A percentile compares a stretch with the other conserved stretches of the same genome.
Evolutionary conservation across 2,113 vertebrate genomes (phyloP).

Genomic region (Montifringilla adamsi): DNA sequence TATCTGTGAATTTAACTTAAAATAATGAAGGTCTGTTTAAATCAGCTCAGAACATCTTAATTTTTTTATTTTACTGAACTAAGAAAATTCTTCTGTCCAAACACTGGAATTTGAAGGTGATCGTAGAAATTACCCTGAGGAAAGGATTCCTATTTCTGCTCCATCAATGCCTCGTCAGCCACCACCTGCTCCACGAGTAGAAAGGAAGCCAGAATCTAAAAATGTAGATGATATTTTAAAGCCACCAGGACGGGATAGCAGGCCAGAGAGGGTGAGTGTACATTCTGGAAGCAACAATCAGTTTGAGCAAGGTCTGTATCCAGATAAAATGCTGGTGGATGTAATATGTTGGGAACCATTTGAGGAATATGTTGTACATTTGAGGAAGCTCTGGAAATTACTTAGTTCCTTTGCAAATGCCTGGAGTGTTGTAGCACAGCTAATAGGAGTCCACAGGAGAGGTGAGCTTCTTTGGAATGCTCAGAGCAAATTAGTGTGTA

Average conservation of each 20-base stretch:
- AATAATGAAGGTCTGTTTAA: conserved; percentile 14
- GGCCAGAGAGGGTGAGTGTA: conserved; percentile 88
- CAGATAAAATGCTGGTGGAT: background rate
- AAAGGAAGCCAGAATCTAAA: conserved; percentile 96
- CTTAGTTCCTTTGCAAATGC: background rate
- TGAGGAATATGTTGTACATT: too few species aligned
- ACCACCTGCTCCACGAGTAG: conserved; percentile 80
- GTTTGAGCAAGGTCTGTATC: background rate
- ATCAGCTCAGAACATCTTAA: conserved; percentile 31
- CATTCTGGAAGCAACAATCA: rapidly evolving
- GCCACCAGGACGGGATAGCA: conserved; percentile 86
- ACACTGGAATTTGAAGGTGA: conserved; percentile 78
- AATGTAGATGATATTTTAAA: conserved; percentile 97
- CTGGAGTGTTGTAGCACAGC: background rate
- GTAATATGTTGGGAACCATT: background rate
- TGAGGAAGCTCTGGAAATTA: background rate
- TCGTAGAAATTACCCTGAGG: conserved; percentile 88
- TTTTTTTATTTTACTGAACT: conserved; percentile 49
- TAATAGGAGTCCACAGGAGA: background rate
- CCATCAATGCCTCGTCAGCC: conserved; percentile 82
- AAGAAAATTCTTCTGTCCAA: conserved; percentile 65
- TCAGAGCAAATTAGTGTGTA: background rate
- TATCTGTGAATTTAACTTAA: background rate
- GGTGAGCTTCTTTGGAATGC: background rate
- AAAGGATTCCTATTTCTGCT: conserved; percentile 80